These are phyloP conservation scores for Melanotaenia parkinsoni DNA, from an alignment of 2,797 vertebrate species.

Conservation along the genomic window DNA sequence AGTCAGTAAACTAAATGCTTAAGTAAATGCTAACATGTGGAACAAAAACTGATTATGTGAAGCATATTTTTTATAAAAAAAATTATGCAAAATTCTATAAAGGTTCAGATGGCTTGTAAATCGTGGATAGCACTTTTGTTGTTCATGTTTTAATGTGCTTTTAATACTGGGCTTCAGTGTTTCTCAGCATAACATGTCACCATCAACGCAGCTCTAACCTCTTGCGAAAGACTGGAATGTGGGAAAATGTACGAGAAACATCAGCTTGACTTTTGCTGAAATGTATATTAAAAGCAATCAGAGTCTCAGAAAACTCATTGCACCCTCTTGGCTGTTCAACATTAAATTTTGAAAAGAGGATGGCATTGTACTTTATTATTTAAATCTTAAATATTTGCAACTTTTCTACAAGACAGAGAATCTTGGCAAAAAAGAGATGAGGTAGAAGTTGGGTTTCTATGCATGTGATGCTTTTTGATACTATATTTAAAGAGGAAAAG, in stretches of 20 bases:
- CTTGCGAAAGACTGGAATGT: constrained; percentile 18
- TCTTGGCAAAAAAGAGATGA: neutral
- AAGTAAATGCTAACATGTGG: too few species aligned
- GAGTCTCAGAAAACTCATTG: neutral
- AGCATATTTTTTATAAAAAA: too few species aligned
- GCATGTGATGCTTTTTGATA: constrained; percentile 3
- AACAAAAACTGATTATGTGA: too few species aligned
- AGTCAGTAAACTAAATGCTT: too few species aligned
- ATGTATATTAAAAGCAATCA: constrained; percentile 26
- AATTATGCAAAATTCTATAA: too few species aligned
- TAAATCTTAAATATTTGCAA: neutral
- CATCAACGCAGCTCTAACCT: constrained; percentile 17
- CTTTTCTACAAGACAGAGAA: constrained; percentile 5
- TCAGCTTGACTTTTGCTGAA: constrained; percentile 17
- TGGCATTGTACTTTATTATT: constrained; percentile 10
- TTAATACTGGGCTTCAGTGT: constrained; percentile 7
- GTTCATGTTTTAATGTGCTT: constrained; percentile 8
- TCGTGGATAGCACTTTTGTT: too few species aligned
- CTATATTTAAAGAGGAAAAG: constrained; percentile 17
- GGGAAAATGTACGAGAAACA: constrained; percentile 26
- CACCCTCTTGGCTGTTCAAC: constrained; percentile 12
- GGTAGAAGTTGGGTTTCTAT: constrained; percentile 5
- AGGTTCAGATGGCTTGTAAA: too few species aligned
- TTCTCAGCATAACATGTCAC: constrained; percentile 17
- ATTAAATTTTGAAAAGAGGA: constrained; percentile 5